Evolutionary conservation across 2,888 invertebrate species (phyloP), one percentile per base, ranked within the genome.

Genomic region (Uloborus plumipes): DNA sequence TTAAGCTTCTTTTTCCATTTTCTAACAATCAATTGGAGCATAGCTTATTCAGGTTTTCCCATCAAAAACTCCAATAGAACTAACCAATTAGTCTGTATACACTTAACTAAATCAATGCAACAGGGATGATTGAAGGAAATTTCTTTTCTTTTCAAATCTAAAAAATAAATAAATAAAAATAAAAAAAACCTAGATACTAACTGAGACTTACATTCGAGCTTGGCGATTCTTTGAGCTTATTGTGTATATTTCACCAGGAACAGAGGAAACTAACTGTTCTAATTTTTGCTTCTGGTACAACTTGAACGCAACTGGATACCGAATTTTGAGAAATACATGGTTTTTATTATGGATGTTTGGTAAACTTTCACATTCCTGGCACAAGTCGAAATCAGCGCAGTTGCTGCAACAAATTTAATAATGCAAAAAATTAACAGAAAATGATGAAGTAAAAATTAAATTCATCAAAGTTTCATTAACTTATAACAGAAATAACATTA

Each of bases 351-450:
- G 89, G 16, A 87, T 76, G 4, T 80, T 69, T 1, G 75, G 72
- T 20, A 84, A 15, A 82, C 85, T 72, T 84, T 89, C 89, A 85
- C 89, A 89, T 3, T 86, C 73, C 75, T 88, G 88, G 86, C 89
- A 89, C 65, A 89, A 86, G 85, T 89, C 89, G 85, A 87, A 89
- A 81, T 89, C 88, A 9, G 86, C 74, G 85, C 89, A 89, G 84
- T 88, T 88, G 2, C 89, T 89, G 86, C 11, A 85, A 83, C 50
- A 53, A 65, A 47, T 66, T 64, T 62, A 85, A 78, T 49, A 59
- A 16, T 61, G 0, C 11, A 20, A 22, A 61, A 22, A 61, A 61
- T 26, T 13, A 26, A 22, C 1, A 22, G 26, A 14, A 61, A 26
- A 61, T 26, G 15, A 16, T 61, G 16, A 13, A 61, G 9, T 22